Percentiles rank a stretch among this genome's conserved stretches.
phyloP scores from a whole-genome alignment of 2,888 invertebrate genomes.

The Scrobipalpa costella region DNA sequence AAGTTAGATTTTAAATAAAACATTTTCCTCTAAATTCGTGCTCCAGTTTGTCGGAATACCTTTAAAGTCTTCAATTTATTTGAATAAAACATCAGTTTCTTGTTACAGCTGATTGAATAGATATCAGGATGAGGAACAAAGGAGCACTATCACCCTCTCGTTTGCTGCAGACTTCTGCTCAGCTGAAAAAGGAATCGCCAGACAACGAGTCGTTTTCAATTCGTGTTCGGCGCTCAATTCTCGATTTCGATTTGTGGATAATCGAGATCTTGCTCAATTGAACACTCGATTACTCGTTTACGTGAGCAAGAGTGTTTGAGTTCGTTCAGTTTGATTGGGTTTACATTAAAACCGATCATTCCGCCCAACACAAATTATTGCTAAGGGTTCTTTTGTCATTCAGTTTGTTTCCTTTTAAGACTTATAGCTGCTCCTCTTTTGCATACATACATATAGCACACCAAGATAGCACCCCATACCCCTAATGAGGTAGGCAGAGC shows the following conservation, averaged over 20 bases:
- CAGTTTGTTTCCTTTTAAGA: no score
- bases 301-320: slow-evolving; percentile 70
- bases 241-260: slow-evolving; percentile 75
- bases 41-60: not conserved
- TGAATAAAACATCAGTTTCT: slow-evolving; percentile 24
- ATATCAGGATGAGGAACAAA: slow-evolving; percentile 36
- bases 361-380: slow-evolving; percentile 56
- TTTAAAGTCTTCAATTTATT: slow-evolving; percentile 15
- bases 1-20: not conserved
- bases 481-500: no score
- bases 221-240: slow-evolving; percentile 65
- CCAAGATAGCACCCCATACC: no score
- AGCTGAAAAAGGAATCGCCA: slow-evolving; percentile 35
- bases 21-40: no score
- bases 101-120: slow-evolving; percentile 27
- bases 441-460: no score
- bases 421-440: no score
- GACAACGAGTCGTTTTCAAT: slow-evolving; percentile 66
- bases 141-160: slow-evolving; percentile 37
- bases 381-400: slow-evolving; percentile 12
- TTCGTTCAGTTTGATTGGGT: slow-evolving; percentile 77
- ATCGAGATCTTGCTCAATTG: slow-evolving; percentile 79
- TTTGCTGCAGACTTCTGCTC: slow-evolving; percentile 22
- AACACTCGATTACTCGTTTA: slow-evolving; percentile 78
- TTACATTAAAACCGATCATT: slow-evolving; percentile 68